A percentile compares a stretch with the other conserved stretches of the same genome.
Evolutionary conservation across 1,140 invertebrate species (phyloP).

Genomic region (Eriocheir sinensis): DNA sequence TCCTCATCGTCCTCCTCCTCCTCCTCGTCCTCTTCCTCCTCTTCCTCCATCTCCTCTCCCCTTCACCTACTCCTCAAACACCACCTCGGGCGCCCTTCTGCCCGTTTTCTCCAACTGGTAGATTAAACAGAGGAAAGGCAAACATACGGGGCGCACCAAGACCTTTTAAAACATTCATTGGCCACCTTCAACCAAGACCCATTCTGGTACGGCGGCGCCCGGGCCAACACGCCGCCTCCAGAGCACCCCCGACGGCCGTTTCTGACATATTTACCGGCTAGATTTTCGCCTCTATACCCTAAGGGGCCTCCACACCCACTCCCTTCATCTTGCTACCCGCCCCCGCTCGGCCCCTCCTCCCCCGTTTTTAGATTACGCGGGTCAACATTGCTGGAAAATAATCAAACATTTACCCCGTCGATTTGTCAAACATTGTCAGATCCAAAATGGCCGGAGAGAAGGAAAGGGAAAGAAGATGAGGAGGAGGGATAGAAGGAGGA

Average conservation of each 20-base stretch:
- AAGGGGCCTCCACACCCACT: too few species aligned
- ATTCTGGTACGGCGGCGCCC: too few species aligned
- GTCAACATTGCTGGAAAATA: conserved; percentile 6
- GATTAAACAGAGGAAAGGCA: background rate
- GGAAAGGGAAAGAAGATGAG: too few species aligned
- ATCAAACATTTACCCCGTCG: conserved; percentile 15
- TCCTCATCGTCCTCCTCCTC: conserved; percentile 26
- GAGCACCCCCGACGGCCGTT: background rate
- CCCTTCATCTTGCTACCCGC: too few species aligned
- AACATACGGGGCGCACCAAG: background rate
- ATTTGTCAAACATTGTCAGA: conserved; percentile 4
- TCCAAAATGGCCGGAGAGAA: background rate
- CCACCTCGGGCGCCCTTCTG: background rate
- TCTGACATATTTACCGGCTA: background rate
- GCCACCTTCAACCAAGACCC: background rate
- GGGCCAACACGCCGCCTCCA: background rate
- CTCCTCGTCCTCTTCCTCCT: too few species aligned
- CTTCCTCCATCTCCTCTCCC: too few species aligned
- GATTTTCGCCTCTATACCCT: background rate
- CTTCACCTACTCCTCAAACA: background rate
- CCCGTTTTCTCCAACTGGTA: background rate
- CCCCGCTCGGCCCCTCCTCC: background rate
- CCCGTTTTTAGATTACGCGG: background rate
- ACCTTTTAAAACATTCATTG: conserved; percentile 1
- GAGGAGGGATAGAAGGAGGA: background rate